Percentiles rank a stretch among this genome's conserved stretches.
Conservation (phyloP, 2,113 vertebrate genomes). For the Phyllopteryx taeniolatus region DNA sequence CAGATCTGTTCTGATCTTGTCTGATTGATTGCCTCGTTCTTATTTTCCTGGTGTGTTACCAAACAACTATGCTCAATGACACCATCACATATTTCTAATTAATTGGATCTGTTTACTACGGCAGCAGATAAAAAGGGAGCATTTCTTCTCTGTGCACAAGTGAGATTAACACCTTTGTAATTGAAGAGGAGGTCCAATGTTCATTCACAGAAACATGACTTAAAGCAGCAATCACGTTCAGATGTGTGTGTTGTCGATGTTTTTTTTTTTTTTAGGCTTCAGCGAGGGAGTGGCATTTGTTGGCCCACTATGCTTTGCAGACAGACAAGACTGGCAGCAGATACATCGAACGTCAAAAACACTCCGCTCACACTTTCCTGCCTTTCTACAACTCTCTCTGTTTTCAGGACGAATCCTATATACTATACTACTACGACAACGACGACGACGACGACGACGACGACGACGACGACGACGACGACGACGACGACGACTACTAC, state of each 20-base stretch:
- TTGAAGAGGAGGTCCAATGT: constrained; percentile 20
- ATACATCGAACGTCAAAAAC: constrained; percentile 57
- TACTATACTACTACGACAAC: too few species aligned
- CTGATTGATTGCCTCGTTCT: constrained; percentile 43
- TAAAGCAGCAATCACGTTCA: constrained; percentile 6
- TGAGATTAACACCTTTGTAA: constrained; percentile 39
- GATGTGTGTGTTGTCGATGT: neutral
- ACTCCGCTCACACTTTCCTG: constrained; percentile 11
- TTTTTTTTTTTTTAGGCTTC: neutral
- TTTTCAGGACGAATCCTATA: too few species aligned
- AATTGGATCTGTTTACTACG: constrained; percentile 70
- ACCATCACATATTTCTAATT: constrained; percentile 79
- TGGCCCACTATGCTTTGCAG: constrained; percentile 29
- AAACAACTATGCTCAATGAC: constrained; percentile 79
- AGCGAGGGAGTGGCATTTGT: constrained; percentile 25
- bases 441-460: too few species aligned
- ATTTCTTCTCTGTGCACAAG: constrained; percentile 36
- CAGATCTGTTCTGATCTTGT: constrained; percentile 40
- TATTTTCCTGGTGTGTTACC: constrained; percentile 69
- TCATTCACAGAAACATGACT: constrained; percentile 1
- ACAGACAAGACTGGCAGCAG: constrained; percentile 48
- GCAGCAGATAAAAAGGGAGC: constrained; percentile 53
- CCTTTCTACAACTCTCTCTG: too few species aligned
- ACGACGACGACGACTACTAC: too few species aligned
- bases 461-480: too few species aligned